Evolutionary conservation across 2,113 vertebrate species (phyloP).

Genomic region (Perca flavescens): DNA sequence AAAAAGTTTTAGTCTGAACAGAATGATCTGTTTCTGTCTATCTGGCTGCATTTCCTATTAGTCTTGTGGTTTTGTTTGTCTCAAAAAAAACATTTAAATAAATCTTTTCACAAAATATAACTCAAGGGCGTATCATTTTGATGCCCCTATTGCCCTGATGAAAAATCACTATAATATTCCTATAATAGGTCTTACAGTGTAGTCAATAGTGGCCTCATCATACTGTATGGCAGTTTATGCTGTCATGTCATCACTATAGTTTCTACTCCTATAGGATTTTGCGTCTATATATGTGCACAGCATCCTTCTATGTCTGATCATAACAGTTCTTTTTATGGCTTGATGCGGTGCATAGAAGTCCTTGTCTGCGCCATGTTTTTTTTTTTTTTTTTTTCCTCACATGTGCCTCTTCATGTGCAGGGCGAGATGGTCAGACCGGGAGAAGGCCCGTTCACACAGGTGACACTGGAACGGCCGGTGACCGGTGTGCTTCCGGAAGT

Average conservation of each 20-base stretch:
- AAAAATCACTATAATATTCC: slow-evolving; percentile 38
- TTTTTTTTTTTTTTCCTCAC: slow-evolving; percentile 69
- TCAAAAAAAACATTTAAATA: slow-evolving; percentile 71
- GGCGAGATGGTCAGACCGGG: slow-evolving; percentile 94
- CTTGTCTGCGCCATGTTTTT: not conserved
- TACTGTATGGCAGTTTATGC: slow-evolving; percentile 36
- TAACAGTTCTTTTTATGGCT: not conserved
- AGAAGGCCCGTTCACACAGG: slow-evolving; percentile 95
- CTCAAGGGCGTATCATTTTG: slow-evolving; percentile 19
- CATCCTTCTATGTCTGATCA: slow-evolving; percentile 10
- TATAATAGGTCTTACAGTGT: slow-evolving; percentile 46
- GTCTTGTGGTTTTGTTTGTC: slow-evolving; percentile 30
- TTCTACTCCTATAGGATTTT: slow-evolving; percentile 33
- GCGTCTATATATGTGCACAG: slow-evolving; percentile 30
- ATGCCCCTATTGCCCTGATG: slow-evolving; percentile 44
- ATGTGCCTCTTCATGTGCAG: slow-evolving; percentile 97
- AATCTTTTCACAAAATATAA: slow-evolving; percentile 23
- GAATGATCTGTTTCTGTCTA: slow-evolving; percentile 61
- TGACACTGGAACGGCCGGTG: slow-evolving; percentile 97
- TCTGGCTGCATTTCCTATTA: slow-evolving; percentile 41
- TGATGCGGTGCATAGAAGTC: slow-evolving; percentile 25
- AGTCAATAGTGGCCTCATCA: slow-evolving; percentile 39
- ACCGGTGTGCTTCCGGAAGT: slow-evolving; percentile 97
- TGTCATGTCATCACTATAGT: slow-evolving; percentile 37
- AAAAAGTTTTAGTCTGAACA: slow-evolving; percentile 46